A percentile compares a stretch with the other conserved stretches of the same genome.
phyloP scores from a whole-genome alignment of 2,797 vertebrate species.

The Staurois parvus region DNA sequence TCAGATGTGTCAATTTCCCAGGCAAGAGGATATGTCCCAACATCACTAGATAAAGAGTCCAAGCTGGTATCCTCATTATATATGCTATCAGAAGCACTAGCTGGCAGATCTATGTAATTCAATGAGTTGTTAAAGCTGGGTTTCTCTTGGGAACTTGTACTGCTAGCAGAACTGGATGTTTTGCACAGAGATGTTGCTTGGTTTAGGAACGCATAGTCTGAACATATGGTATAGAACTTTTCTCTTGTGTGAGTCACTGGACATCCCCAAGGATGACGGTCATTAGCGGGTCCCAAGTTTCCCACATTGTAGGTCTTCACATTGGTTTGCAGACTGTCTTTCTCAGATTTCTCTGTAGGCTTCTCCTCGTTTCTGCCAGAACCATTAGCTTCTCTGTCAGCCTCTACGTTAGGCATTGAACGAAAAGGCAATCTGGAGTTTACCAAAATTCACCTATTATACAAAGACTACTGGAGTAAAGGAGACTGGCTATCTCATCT shows the following conservation, averaged over 20 bases:
- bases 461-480: constrained; percentile 41
- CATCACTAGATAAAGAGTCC: constrained; percentile 79
- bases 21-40: constrained; percentile 86
- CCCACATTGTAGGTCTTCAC: constrained; percentile 76
- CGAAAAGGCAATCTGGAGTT: constrained; percentile 58
- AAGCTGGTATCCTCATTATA: constrained; percentile 83
- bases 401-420: constrained; percentile 93
- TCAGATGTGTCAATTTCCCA: constrained; percentile 98
- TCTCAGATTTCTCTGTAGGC: constrained; percentile 74
- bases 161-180: constrained; percentile 77
- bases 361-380: constrained; percentile 77
- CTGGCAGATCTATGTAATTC: constrained; percentile 72
- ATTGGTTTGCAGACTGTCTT: constrained; percentile 65
- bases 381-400: constrained; percentile 82
- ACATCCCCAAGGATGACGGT: constrained; percentile 90
- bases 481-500: constrained; percentile 60
- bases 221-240: constrained; percentile 98
- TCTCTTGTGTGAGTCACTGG: constrained; percentile 96
- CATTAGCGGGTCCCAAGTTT: constrained; percentile 82
- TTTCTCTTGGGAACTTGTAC: constrained; percentile 74
- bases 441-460: neutral
- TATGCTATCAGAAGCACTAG: constrained; percentile 74
- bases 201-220: constrained; percentile 96
- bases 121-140: constrained; percentile 74
- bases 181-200: constrained; percentile 87